A percentile compares a stretch with the other conserved stretches of the same genome.
phyloP scores from a whole-genome alignment of 2,888 invertebrate genomes.

The Spialia ferax region DNA sequence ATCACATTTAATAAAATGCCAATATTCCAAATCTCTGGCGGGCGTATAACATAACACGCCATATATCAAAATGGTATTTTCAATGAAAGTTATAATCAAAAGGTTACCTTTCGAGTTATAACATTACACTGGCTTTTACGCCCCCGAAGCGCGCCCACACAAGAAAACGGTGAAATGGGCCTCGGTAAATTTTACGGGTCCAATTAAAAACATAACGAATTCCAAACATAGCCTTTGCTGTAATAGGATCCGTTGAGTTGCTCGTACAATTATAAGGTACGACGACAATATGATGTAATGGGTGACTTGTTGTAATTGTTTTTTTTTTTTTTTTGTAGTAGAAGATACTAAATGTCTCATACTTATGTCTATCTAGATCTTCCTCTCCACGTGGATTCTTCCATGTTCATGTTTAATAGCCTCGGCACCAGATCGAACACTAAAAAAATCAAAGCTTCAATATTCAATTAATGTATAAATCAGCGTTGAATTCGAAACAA shows the following conservation, averaged over 20 bases:
- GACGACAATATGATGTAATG: not conserved
- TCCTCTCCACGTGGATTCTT: too few relatives aligned
- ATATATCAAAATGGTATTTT: too few relatives aligned
- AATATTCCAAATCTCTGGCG: too few relatives aligned
- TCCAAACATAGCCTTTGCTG: not conserved
- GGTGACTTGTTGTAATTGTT: not conserved
- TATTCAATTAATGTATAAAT: not conserved
- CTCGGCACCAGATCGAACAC: too few relatives aligned
- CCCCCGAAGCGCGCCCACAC: conserved; percentile 11
- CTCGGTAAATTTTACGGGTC: conserved; percentile 12
- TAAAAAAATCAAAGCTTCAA: too few relatives aligned
- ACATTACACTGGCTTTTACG: not conserved
- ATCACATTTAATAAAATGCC: too few relatives aligned
- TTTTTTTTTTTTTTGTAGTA: too few relatives aligned
- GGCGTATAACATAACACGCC: too few relatives aligned
- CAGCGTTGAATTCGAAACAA: not conserved
- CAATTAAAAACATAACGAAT: conserved; percentile 30
- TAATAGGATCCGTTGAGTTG: conserved; percentile 1
- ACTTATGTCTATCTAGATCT: too few relatives aligned
- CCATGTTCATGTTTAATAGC: too few relatives aligned
- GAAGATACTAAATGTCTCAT: too few relatives aligned
- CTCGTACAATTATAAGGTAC: not conserved
- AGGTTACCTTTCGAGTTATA: conserved; percentile 4
- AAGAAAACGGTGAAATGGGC: conserved; percentile 16
- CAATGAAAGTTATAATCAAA: conserved; percentile 13